Base-by-base conservation (phyloP, 2,888 invertebrate genomes). In the Fragum sueziense region DNA sequence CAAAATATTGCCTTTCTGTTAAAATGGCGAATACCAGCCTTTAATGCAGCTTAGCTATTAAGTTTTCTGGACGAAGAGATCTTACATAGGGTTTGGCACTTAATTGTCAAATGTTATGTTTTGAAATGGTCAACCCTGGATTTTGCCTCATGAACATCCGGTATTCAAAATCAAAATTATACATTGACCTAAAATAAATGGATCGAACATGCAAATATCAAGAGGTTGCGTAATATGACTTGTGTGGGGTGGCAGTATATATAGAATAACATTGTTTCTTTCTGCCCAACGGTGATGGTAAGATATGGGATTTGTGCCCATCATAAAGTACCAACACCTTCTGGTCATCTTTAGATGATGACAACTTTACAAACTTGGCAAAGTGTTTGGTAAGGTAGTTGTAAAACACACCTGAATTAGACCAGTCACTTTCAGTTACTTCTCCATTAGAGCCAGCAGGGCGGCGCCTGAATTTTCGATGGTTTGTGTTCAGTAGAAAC, bases 381-480 rank as follows among this genome's bases (percentile, higher is more conserved):
- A 76, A 75, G 57, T 74, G 71, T 47, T 79, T 65, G 1, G 68
- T 73, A 14, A 83, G 20, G 34, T 74, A 80, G 6, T 70, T 76
- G 3, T 61, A 31, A 17, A 77, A 82, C 4, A 73, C 69, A 25
- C 6, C 14, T 59, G 73, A 37, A 59, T 80, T 80, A 4, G 80
- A 80, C 78, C 78, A 83, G 1, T 76, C 83, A 33, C 25, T 65
- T 6, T 78, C 65, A n/a, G 75, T 62, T 75, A 78, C 74, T 41
- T 62, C 67, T 33, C 83, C 78, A 62, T 27, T 61, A 27, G 80
- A 41, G 9, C 83, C 83, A 31, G 71, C 29, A 25, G 57, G n/a
- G n/a, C 73, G 70, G 29, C 78, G 70, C 2, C n/a, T n/a, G n/a
- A 33, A 62, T 69, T 76, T 75, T 75, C 2, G 59, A 22, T 29